phyloP scores from a whole-genome alignment of 2,888 invertebrate species.

The Erebia palarica region DNA sequence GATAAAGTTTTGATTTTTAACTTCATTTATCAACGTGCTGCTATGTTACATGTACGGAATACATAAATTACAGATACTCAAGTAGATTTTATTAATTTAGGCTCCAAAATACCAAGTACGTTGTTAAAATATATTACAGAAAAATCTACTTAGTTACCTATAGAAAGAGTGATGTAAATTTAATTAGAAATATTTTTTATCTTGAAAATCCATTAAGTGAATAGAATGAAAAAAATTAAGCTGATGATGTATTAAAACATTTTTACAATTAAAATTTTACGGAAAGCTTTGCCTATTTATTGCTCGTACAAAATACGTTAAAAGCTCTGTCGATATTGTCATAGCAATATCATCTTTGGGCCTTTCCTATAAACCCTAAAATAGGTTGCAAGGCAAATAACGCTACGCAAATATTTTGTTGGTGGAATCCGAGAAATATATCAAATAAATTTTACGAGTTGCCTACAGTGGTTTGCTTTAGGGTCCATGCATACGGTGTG shows the following conservation, averaged over 20 bases:
- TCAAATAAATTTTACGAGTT: conserved; percentile 36
- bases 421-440: conserved; percentile 31
- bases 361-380: neutral
- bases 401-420: conserved; percentile 28
- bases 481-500: neutral
- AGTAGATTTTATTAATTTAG: too few relatives aligned
- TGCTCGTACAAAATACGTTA: neutral
- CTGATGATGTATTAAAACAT: conserved; percentile 8
- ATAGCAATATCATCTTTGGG: neutral
- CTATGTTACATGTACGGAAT: too few relatives aligned
- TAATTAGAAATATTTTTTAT: too few relatives aligned
- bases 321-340: conserved; percentile 6
- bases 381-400: neutral
- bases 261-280: conserved; percentile 13
- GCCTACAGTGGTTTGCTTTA: conserved; percentile 22
- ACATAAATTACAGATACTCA: too few relatives aligned
- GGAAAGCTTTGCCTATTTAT: neutral
- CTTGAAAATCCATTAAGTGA: neutral
- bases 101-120: too few relatives aligned
- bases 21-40: too few relatives aligned
- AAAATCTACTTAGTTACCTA: too few relatives aligned
- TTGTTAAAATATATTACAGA: too few relatives aligned
- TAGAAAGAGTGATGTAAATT: too few relatives aligned
- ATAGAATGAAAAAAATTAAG: neutral
- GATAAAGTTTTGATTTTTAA: too few relatives aligned